Conservation (phyloP, 1,140 invertebrate species). For the Bombus confusus region DNA sequence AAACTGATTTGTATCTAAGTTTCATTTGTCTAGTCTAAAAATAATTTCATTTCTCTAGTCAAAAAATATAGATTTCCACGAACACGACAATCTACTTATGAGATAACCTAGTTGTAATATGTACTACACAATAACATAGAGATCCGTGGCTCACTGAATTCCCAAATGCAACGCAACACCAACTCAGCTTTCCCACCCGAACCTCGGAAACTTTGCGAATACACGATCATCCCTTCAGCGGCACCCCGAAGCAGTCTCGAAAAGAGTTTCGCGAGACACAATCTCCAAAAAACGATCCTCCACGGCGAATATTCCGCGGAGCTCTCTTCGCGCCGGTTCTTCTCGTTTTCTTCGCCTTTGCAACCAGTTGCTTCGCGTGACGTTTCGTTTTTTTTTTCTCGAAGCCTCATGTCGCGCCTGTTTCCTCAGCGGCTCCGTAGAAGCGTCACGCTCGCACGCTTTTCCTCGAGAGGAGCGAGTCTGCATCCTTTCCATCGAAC, state of each 20-base stretch:
- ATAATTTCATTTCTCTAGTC: too few species aligned
- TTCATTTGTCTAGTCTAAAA: too few species aligned
- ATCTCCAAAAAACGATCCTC: neutral
- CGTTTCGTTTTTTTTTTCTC: neutral
- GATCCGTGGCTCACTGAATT: neutral
- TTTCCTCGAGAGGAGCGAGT: slow-evolving; percentile 1
- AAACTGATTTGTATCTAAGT: too few species aligned
- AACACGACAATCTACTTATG: too few species aligned
- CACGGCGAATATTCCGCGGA: neutral
- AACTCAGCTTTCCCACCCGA: neutral
- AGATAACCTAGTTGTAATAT: neutral
- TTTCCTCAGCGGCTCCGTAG: neutral
- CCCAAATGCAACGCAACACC: neutral
- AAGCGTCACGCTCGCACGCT: neutral
- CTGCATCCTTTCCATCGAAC: slow-evolving; percentile 33
- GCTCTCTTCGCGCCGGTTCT: neutral
- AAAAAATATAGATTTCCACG: too few species aligned
- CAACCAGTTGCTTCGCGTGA: slow-evolving; percentile 48
- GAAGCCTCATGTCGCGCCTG: neutral
- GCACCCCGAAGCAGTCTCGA: neutral
- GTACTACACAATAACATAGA: neutral
- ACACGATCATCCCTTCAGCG: neutral
- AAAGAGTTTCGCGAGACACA: neutral
- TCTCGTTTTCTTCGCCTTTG: slow-evolving; percentile 8
- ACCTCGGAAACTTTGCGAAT: neutral